Evolutionary conservation across 2,888 invertebrate species (phyloP).

Genomic region (Onthophagus sagittarius): DNA sequence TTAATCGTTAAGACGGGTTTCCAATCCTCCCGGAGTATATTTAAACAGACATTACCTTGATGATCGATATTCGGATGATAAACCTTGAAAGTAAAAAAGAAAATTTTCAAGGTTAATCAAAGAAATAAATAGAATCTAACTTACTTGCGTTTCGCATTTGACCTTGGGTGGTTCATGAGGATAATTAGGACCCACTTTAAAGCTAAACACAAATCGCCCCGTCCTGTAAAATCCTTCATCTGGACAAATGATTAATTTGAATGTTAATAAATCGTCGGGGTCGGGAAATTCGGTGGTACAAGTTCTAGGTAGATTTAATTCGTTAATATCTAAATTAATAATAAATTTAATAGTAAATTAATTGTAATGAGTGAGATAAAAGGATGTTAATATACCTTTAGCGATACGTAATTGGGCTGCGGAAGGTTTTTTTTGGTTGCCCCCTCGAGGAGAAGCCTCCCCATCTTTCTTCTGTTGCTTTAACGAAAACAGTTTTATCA

Average conservation of each 20-base stretch:
- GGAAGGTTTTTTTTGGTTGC: slow-evolving; percentile 87
- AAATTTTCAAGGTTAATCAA: slow-evolving; percentile 41
- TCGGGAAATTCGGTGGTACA: slow-evolving; percentile 95
- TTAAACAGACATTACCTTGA: slow-evolving; percentile 96
- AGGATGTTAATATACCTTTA: slow-evolving; percentile 89
- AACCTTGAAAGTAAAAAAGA: not conserved
- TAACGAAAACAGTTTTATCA: slow-evolving; percentile 97
- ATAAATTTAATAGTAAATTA: too few relatives aligned
- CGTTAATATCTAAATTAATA: slow-evolving; percentile 79
- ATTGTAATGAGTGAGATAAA: too few relatives aligned
- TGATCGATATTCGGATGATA: slow-evolving; percentile 98
- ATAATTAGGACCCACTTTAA: slow-evolving; percentile 96
- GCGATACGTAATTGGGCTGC: slow-evolving; percentile 96
- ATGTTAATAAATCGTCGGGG: slow-evolving; percentile 91
- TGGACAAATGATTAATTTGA: slow-evolving; percentile 93
- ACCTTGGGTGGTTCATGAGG: slow-evolving; percentile 99
- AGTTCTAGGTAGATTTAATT: slow-evolving; percentile 94
- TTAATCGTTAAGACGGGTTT: slow-evolving; percentile 97
- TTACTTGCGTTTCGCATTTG: slow-evolving; percentile 85
- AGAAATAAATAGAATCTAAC: not conserved
- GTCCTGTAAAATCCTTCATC: slow-evolving; percentile 97
- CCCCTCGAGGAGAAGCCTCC: slow-evolving; percentile 71
- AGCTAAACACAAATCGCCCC: slow-evolving; percentile 93
- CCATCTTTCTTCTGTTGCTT: slow-evolving; percentile 99
- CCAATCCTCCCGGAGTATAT: slow-evolving; percentile 98